Conservation (phyloP, 1,140 invertebrate species). For the Sitophilus oryzae region DNA sequence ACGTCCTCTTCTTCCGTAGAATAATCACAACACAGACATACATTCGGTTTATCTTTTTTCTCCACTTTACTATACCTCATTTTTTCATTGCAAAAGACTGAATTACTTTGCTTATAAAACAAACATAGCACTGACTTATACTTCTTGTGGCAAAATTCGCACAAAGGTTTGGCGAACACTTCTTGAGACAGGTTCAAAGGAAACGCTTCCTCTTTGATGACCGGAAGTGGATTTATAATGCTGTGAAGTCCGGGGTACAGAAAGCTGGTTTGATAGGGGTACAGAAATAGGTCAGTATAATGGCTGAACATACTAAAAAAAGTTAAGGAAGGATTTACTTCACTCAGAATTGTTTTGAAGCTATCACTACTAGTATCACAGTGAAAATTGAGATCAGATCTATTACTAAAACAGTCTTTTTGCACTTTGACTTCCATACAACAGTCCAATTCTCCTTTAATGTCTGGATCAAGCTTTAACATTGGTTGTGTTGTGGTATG, state of each 20-base stretch:
- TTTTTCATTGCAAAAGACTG: slow-evolving; percentile 42
- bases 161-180: slow-evolving; percentile 36
- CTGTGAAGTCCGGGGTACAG: slow-evolving; percentile 57
- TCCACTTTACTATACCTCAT: slow-evolving; percentile 47
- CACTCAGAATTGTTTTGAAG: not conserved
- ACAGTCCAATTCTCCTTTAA: slow-evolving; percentile 16
- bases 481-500: slow-evolving; percentile 65
- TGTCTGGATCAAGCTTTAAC: slow-evolving; percentile 41
- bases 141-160: slow-evolving; percentile 50
- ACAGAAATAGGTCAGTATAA: slow-evolving; percentile 40
- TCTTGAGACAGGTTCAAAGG: slow-evolving; percentile 7
- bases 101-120: slow-evolving; percentile 48
- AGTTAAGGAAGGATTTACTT: slow-evolving; percentile 14
- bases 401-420: slow-evolving; percentile 25
- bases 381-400: slow-evolving; percentile 23
- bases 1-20: slow-evolving; percentile 44
- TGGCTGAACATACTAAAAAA: slow-evolving; percentile 23
- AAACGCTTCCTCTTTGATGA: slow-evolving; percentile 36
- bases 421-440: slow-evolving; percentile 20
- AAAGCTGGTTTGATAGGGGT: slow-evolving; percentile 46
- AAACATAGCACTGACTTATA: slow-evolving; percentile 50
- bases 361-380: slow-evolving; percentile 22
- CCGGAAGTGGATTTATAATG: slow-evolving; percentile 52
- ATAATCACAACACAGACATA: slow-evolving; percentile 54
- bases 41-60: slow-evolving; percentile 37